Base-by-base conservation (phyloP, 2,113 vertebrate species). In the Scomber colias region DNA sequence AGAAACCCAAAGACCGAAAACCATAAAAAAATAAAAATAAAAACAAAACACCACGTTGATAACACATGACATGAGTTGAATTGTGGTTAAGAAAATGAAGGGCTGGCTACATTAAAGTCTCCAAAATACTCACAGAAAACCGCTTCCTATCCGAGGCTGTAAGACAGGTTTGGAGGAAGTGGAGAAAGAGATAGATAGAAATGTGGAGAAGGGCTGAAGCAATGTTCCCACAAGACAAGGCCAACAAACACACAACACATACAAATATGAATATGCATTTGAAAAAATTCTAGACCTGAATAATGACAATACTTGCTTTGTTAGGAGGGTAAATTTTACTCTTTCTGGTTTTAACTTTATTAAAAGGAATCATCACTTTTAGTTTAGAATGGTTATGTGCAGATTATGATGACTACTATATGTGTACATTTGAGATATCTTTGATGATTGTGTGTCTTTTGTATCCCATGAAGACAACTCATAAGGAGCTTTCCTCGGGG, bases 101-200 rank as follows among this genome's bases (percentile, higher is more conserved):
- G 50, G 10, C 44, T 27, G 60, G 77, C 50, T 45, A 21, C 53
- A 49, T 53, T 45, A 31, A 35, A 74, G 62, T 80, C 75, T 75
- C 62, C 51, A 74, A 87, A 86, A 93, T 92, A 94, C 96, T 97
- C 94, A 97, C 95, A 90, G 92, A 94, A 91, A 95, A 89, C 89
- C 66, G 93, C 74, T 93, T 93, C 92, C 94, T 93, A 89, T 94
- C 84, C 77, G 90, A 93, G 92, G 93, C 96, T 97, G 94, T 87
- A 89, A 93, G 86, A 94, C 87, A 89, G 83, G 84, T 16, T 90
- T 84, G 87, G 92, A 61, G 89, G 77, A 85, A 86, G 75, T 84
- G 83, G 81, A 93, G 66, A 78, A 13, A 83, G 66, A 84, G n/a
- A 91, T 27, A 88, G 81, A 92, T 54, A 92, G 87, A 91, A 71